Base-by-base conservation (phyloP, 1,140 invertebrate genomes). In the Plutomurus gul region DNA sequence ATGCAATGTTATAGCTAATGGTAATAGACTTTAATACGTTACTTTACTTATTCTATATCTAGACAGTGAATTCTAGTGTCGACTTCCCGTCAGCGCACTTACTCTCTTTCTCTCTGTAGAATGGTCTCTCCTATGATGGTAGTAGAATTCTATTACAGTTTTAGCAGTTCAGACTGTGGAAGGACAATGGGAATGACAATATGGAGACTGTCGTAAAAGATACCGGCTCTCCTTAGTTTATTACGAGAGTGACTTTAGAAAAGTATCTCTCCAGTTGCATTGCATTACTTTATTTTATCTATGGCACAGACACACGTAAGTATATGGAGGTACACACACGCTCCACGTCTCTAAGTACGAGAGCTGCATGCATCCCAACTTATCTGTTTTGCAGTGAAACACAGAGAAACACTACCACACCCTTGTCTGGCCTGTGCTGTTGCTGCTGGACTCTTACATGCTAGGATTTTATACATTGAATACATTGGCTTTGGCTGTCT, bases 201-300 rank as follows among this genome's bases (percentile, higher is more conserved):
- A 65, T 33, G 56, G 56, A 65, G 56, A 65, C 56, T 36, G 56
- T 65, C 56, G 56, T 65, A 65, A 65, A 65, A 65, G 56, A 65
- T 65, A 65, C 56, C 36, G 30, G 56, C 56, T 65, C 36, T 33
- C 56, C 56, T 65, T 65, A 65, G 56, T 65, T 65, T 65, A 65
- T 65, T 65, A 65, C 56, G n/a, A 65, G 30, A 65, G 56, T 16
- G 56, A 65, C 56, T 65, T 65, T 65, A 65, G 27, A 33, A 65
- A 65, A 65, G 56, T 65, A 33, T 30, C 56, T 65, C 27, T 60
- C 25, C 51, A 60, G 27, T 65, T 65, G 25, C 51, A n/a, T 30
- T 60, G 51, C 56, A n/a, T 36, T 65, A 30, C 56, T n/a, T 27
- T 33, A 36, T 65, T 65, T 65, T 1, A 65, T 65, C 56, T 27